phyloP scores from a whole-genome alignment of 2,113 vertebrate species.

The Carollia perspicillata region DNA sequence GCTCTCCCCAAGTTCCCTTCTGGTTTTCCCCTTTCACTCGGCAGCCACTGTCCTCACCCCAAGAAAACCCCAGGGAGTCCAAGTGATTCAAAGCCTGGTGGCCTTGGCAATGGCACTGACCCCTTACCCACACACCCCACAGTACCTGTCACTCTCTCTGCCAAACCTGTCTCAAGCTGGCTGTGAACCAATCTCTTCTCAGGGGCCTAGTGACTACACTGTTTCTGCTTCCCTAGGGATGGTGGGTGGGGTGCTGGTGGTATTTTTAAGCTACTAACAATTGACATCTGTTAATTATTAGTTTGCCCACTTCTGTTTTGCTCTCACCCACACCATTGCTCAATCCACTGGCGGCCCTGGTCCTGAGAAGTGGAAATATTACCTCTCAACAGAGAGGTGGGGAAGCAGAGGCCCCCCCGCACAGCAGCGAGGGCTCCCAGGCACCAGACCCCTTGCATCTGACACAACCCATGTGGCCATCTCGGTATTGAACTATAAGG shows the following conservation, averaged over 20 bases:
- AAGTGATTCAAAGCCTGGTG: not conserved
- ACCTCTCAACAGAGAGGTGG: not conserved
- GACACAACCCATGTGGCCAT: not conserved
- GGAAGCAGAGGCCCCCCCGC: not conserved
- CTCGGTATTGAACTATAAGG: not conserved
- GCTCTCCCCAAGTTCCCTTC: not conserved
- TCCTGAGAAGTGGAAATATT: not conserved
- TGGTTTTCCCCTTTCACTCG: not conserved
- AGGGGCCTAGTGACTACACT: not conserved
- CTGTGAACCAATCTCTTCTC: not conserved
- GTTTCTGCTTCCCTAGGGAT: not conserved
- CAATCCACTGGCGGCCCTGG: not conserved
- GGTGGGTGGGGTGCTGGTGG: not conserved
- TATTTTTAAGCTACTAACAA: conserved; percentile 43
- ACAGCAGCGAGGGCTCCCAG: not conserved
- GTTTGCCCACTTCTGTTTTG: conserved; percentile 18
- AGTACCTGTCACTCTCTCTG: not conserved
- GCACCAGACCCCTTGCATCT: not conserved
- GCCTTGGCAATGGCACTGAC: not conserved
- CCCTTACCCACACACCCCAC: fast-evolving
- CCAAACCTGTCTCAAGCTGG: not conserved
- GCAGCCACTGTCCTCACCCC: not conserved
- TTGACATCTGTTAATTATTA: conserved; percentile 62
- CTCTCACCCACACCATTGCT: conserved; percentile 19
- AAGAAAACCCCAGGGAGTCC: not conserved